phyloP scores from a whole-genome alignment of 2,797 vertebrate species.

The Valencia hispanica region DNA sequence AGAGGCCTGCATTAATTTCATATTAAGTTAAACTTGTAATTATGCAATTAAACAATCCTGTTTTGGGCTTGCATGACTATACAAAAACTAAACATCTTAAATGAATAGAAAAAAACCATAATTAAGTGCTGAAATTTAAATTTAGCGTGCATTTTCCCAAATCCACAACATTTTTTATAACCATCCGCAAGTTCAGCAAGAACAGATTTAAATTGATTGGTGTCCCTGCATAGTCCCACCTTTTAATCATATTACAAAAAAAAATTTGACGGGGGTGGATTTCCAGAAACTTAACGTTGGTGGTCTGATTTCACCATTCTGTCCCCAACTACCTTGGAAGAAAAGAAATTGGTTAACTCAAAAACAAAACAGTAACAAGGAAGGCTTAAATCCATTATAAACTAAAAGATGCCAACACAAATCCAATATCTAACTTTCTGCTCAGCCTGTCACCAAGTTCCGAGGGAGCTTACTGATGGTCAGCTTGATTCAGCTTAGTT shows the following conservation, averaged over 20 bases:
- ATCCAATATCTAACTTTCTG: background rate
- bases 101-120: background rate
- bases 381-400: background rate
- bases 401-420: background rate
- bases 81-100: background rate
- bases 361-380: background rate
- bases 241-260: background rate
- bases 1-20: background rate
- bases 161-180: too few relatives aligned
- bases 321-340: background rate
- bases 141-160: too few relatives aligned
- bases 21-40: background rate
- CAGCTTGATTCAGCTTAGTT: background rate
- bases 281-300: background rate
- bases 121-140: background rate
- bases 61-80: background rate
- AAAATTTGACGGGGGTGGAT: background rate
- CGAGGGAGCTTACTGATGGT: background rate
- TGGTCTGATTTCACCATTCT: background rate
- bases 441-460: background rate
- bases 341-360: background rate
- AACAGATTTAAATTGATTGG: background rate
- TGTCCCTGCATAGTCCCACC: background rate
- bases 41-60: background rate
- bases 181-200: background rate